A percentile compares a stretch with the other conserved stretches of the same genome.
phyloP scores from a whole-genome alignment of 2,797 vertebrate genomes.

The Hyperoplus immaculatus region DNA sequence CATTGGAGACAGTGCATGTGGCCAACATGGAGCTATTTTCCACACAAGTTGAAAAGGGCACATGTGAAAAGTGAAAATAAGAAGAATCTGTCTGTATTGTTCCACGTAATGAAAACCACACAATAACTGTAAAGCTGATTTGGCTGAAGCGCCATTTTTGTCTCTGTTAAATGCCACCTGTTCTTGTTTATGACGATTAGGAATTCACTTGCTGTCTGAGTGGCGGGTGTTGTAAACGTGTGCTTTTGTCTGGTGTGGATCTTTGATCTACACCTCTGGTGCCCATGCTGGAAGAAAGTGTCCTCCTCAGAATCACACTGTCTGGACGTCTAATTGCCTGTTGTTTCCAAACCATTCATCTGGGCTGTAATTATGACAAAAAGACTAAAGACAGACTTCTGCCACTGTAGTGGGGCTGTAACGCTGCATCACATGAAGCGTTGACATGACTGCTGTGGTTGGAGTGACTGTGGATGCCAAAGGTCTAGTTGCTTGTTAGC shows the following conservation, averaged over 20 bases:
- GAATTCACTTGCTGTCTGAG: slow-evolving; percentile 47
- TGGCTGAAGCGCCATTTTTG: slow-evolving; percentile 21
- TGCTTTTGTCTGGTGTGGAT: slow-evolving; percentile 52
- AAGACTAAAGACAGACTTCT: slow-evolving; percentile 72
- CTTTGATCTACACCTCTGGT: slow-evolving; percentile 66
- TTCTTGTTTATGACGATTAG: slow-evolving; percentile 56
- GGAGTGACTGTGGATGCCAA: slow-evolving; percentile 29
- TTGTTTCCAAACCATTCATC: slow-evolving; percentile 77
- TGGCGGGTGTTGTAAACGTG: slow-evolving; percentile 38
- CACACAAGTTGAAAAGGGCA: slow-evolving; percentile 34
- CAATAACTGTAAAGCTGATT: slow-evolving; percentile 22
- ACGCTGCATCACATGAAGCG: slow-evolving; percentile 39
- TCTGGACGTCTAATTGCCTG: slow-evolving; percentile 80
- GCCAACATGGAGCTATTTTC: slow-evolving; percentile 42
- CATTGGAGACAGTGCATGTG: slow-evolving; percentile 1
- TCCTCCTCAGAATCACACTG: slow-evolving; percentile 61
- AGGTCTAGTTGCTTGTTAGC: slow-evolving; percentile 11
- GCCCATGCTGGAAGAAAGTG: slow-evolving; percentile 62
- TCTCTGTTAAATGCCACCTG: slow-evolving; percentile 50
- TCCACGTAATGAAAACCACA: slow-evolving; percentile 13
- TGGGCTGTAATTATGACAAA: slow-evolving; percentile 79
- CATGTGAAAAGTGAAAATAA: slow-evolving; percentile 21
- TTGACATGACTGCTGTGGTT: slow-evolving; percentile 40
- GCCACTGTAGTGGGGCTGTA: slow-evolving; percentile 49
- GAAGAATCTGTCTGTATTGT: slow-evolving; percentile 9